phyloP scores from a whole-genome alignment of 2,888 invertebrate species.

The Eilema depressum region DNA sequence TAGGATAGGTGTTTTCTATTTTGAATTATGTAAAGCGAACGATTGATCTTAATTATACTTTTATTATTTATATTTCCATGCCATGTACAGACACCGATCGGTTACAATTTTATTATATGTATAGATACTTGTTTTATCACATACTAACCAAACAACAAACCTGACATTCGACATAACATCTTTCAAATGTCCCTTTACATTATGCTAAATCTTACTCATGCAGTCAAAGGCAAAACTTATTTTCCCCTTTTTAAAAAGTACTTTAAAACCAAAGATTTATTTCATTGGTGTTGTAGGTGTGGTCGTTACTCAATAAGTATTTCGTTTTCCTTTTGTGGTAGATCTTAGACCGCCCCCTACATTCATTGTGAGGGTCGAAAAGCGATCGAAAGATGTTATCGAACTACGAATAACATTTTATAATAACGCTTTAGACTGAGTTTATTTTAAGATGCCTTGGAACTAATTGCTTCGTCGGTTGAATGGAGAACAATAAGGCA shows the following conservation, averaged over 20 bases:
- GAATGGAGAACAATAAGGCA: constrained; percentile 71
- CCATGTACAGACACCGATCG: too few relatives aligned
- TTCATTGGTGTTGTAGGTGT: constrained; percentile 47
- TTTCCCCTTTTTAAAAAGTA: constrained; percentile 18
- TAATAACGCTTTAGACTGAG: constrained; percentile 64
- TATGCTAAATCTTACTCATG: background rate
- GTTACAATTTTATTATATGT: too few relatives aligned
- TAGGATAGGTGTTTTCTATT: too few relatives aligned
- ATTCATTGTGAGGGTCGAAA: constrained; percentile 60
- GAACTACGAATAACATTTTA: constrained; percentile 69
- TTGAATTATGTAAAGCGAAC: too few relatives aligned
- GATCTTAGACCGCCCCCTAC: constrained; percentile 68
- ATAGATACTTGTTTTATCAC: too few relatives aligned
- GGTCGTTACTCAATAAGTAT: constrained; percentile 51
- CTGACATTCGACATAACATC: too few relatives aligned
- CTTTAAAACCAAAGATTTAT: constrained; percentile 37
- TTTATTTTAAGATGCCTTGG: constrained; percentile 67
- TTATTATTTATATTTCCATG: too few relatives aligned
- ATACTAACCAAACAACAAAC: too few relatives aligned
- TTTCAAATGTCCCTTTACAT: too few relatives aligned
- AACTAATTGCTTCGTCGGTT: constrained; percentile 70
- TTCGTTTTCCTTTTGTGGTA: constrained; percentile 67
- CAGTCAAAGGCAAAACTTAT: background rate
- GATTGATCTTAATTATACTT: too few relatives aligned
- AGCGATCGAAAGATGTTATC: constrained; percentile 71